phyloP scores from a whole-genome alignment of 2,888 invertebrate species.

The Chrysina gloriosa region DNA sequence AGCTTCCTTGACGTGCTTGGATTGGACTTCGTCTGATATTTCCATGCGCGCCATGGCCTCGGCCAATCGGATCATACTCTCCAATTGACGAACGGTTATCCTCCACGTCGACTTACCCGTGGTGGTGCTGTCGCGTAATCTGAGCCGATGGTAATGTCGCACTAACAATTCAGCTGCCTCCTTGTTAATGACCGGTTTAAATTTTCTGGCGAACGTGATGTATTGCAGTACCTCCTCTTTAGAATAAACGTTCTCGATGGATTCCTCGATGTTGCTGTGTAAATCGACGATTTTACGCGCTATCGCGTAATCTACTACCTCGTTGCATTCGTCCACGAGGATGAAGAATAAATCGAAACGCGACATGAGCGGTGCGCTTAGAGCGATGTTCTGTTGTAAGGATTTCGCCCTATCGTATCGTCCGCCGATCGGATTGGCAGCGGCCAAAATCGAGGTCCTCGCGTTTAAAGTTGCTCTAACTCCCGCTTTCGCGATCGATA shows the following conservation, averaged over 20 bases:
- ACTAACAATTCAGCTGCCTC: constrained; percentile 88
- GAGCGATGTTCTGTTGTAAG: constrained; percentile 91
- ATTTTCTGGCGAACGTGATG: constrained; percentile 95
- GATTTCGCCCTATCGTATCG: constrained; percentile 95
- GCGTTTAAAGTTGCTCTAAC: constrained; percentile 98
- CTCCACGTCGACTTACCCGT: constrained; percentile 84
- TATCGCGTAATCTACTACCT: constrained; percentile 96
- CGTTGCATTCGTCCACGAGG: constrained; percentile 95
- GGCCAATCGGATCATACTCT: constrained; percentile 94
- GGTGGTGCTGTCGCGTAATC: constrained; percentile 83
- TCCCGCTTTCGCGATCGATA: constrained; percentile 97
- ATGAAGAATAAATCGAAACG: constrained; percentile 99
- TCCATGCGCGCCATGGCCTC: constrained; percentile 98
- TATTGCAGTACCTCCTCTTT: constrained; percentile 93
- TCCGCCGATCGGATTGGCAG: constrained; percentile 98
- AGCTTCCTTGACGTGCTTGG: constrained; percentile 92
- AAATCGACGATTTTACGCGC: constrained; percentile 95
- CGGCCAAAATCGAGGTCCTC: constrained; percentile 96
- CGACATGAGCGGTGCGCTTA: constrained; percentile 98
- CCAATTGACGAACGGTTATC: constrained; percentile 96
- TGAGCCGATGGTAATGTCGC: constrained; percentile 86
- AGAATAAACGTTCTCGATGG: constrained; percentile 83
- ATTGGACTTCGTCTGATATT: constrained; percentile 89
- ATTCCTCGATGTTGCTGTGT: constrained; percentile 86
- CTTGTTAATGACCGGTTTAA: constrained; percentile 88